These are phyloP conservation scores for Chymomyza costata DNA, from an alignment of 1,140 invertebrate genomes.

Conservation along the genomic window DNA sequence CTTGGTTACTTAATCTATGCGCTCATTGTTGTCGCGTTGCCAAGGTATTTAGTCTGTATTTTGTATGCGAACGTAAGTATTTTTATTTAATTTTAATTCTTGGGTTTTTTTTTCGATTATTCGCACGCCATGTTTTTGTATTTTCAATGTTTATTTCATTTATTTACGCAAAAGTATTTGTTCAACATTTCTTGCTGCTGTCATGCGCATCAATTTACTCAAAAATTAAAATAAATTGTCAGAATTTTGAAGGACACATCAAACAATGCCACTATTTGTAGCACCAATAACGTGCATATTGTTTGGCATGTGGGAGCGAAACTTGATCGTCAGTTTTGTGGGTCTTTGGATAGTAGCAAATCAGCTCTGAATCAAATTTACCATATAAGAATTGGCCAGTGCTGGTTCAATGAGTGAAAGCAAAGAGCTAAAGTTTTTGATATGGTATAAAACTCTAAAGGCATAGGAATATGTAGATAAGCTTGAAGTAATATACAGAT, in stretches of 20 bases:
- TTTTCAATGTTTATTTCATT: slow-evolving; percentile 61
- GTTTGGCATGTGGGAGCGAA: slow-evolving; percentile 49
- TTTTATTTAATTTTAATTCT: slow-evolving; percentile 65
- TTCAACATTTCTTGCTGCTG: slow-evolving; percentile 37
- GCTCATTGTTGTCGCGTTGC: slow-evolving; percentile 65
- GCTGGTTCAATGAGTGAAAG: too few species aligned
- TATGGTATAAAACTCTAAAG: too few species aligned
- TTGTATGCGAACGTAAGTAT: slow-evolving; percentile 59
- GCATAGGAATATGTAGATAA: too few species aligned
- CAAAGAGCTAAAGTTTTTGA: too few species aligned
- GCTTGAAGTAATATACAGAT: too few species aligned
- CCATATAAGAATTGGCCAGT: too few species aligned
- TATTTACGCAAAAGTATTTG: slow-evolving; percentile 21
- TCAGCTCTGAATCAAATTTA: too few species aligned
- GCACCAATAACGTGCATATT: slow-evolving; percentile 12
- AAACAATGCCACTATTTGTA: slow-evolving; percentile 39
- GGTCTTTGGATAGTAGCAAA: too few species aligned
- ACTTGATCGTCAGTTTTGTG: slow-evolving; percentile 28
- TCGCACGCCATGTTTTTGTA: slow-evolving; percentile 10
- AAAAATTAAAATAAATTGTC: slow-evolving; percentile 40
- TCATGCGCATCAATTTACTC: slow-evolving; percentile 53
- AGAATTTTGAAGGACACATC: slow-evolving; percentile 54
- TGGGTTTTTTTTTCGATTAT: slow-evolving; percentile 28
- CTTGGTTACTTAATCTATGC: slow-evolving; percentile 65
- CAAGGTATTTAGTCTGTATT: slow-evolving; percentile 60